Percentiles rank a stretch among this genome's conserved stretches.
Conservation (phyloP, 2,888 invertebrate species). For the Diarsia dahlii region DNA sequence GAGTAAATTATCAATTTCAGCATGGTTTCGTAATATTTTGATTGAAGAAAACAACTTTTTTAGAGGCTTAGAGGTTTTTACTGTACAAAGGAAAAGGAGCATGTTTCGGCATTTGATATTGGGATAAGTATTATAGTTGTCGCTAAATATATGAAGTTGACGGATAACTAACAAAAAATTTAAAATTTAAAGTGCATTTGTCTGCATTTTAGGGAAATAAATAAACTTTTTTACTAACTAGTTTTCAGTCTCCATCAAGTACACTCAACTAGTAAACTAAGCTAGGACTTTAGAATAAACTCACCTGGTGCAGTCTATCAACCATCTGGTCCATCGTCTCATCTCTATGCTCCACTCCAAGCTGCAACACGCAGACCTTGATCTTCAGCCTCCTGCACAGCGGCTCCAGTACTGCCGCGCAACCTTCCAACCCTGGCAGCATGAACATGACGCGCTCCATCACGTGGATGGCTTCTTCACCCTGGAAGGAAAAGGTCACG, state of each 20-base stretch:
- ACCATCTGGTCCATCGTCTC: constrained; percentile 89
- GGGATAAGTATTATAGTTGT: background rate
- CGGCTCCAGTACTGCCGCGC: constrained; percentile 88
- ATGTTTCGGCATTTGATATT: background rate
- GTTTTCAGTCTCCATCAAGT: background rate
- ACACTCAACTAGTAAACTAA: too few species aligned
- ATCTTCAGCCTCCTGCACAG: constrained; percentile 88
- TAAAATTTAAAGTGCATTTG: too few species aligned
- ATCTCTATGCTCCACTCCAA: constrained; percentile 82
- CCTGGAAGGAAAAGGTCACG: constrained; percentile 69
- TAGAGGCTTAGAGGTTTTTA: background rate
- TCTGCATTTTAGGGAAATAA: too few species aligned
- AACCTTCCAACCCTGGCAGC: constrained; percentile 93
- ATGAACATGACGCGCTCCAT: constrained; percentile 90
- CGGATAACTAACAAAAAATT: too few species aligned
- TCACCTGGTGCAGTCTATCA: constrained; percentile 88
- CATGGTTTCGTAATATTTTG: background rate
- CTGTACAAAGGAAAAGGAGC: background rate
- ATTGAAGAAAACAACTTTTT: background rate
- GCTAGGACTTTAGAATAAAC: background rate
- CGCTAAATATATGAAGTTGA: too few species aligned
- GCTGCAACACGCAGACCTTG: constrained; percentile 90
- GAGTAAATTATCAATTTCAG: background rate
- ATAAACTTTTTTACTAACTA: too few species aligned
- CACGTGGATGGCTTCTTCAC: constrained; percentile 84